phyloP scores from a whole-genome alignment of 2,888 invertebrate genomes.

The Synanthedon andrenaeformis region DNA sequence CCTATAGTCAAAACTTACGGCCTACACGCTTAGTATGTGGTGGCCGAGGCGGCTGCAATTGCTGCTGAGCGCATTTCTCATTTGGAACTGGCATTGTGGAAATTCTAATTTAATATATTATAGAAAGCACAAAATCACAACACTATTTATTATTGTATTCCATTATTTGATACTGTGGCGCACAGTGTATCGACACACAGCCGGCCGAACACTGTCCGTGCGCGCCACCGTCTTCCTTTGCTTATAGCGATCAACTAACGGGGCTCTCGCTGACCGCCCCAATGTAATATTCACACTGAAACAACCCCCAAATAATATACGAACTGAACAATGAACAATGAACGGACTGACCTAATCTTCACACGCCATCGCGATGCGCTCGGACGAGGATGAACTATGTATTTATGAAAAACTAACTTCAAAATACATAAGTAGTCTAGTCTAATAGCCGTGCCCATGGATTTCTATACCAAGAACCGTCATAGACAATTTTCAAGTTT shows the following conservation, averaged over 20 bases:
- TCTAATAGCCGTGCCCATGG: too few species aligned
- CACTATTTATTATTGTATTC: conserved; percentile 26
- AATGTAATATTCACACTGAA: conserved; percentile 34
- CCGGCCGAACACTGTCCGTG: conserved; percentile 61
- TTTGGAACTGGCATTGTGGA: conserved; percentile 49
- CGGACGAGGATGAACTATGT: too few species aligned
- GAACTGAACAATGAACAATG: conserved; percentile 7
- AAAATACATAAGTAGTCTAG: too few species aligned
- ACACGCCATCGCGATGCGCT: conserved; percentile 31
- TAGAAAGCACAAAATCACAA: conserved; percentile 30
- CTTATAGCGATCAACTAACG: conserved; percentile 46
- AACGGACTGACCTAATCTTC: conserved; percentile 1
- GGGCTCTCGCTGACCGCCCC: conserved; percentile 42
- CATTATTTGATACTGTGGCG: conserved; percentile 37
- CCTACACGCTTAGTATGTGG: conserved; percentile 35
- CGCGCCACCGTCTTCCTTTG: conserved; percentile 35
- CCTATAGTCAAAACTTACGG: conserved; percentile 36
- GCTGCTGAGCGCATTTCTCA: conserved; percentile 45
- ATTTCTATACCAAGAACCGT: too few species aligned
- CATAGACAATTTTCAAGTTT: too few species aligned
- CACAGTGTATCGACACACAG: conserved; percentile 55
- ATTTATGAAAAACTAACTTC: too few species aligned
- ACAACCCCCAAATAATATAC: conserved; percentile 40
- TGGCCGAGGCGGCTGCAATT: conserved; percentile 31
- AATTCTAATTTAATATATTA: conserved; percentile 6